Evolutionary conservation across 2,797 vertebrate genomes (phyloP), one percentile per base, ranked within the genome.

Genomic region (Labroides dimidiatus): DNA sequence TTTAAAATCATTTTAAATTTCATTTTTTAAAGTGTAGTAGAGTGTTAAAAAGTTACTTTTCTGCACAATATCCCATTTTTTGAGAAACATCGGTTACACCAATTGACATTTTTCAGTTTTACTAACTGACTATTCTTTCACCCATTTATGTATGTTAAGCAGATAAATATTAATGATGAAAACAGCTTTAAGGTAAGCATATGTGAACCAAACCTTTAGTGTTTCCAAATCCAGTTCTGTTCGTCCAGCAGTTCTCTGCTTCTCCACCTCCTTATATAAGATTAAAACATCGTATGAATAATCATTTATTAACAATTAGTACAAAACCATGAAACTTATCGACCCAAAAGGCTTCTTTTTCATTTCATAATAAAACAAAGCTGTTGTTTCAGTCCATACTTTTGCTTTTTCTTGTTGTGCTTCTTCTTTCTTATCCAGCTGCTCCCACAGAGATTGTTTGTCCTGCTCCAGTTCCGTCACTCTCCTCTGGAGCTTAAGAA

Each of bases 401-500:
- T 95, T 95, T 15, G 92, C 88, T 42, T 93, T 95, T 72, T 94
- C 93, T 41, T 94, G 93, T n/a, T 95, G 94, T 50, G 90, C 87
- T 37, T 97, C 97, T 65, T 98, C 97, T 59, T 87, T 96, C 75
- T 87, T 93, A 80, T 98, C 97, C 78, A 98, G 92, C 58, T 96
- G 95, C 50, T 94, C 89, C 85, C 95, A 95, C 69, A 99, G 90
- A n/a, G 91, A 88, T 23, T 95, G 95, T 75, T 98, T 99, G 55
- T 98, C 95, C 68, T 95, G 94, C 89, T 99, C 97, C 85, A 99
- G 91, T 42, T 98, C 96, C 11, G 94, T 94, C 75, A 99, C 94
- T 58, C 95, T 93, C 83, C 94, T 99, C 91, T 99, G 97, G 41
- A 99, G 95, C 90, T 97, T 98, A 84, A 99, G 89, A 84, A 99